Percentiles rank a stretch among this genome's conserved stretches.
phyloP scores from a whole-genome alignment of 2,888 invertebrate species.

The Callyntrura guangdongensis region DNA sequence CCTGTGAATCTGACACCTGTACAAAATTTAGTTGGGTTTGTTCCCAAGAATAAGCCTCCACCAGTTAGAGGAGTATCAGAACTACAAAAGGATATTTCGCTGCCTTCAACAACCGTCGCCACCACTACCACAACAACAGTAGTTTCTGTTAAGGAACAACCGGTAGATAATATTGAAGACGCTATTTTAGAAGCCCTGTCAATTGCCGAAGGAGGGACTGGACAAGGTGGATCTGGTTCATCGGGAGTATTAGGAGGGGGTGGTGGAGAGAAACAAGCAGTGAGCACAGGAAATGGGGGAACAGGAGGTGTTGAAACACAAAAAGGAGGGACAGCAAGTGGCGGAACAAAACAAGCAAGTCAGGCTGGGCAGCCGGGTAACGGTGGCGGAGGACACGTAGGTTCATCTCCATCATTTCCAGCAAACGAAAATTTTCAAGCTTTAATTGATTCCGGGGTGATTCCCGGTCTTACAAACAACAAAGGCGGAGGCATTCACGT shows the following conservation, averaged over 20 bases:
- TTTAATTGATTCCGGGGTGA: slow-evolving; percentile 9
- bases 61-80: background rate
- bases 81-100: too few species aligned
- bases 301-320: too few species aligned
- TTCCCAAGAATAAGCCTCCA: too few species aligned
- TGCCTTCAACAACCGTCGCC: background rate
- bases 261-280: too few species aligned
- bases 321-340: too few species aligned
- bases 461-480: slow-evolving; percentile 8
- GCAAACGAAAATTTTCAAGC: background rate
- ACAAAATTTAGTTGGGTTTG: slow-evolving; percentile 13
- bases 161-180: slow-evolving; percentile 70
- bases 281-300: too few species aligned
- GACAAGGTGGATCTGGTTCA: background rate
- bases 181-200: slow-evolving; percentile 71
- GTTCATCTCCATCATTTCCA: background rate
- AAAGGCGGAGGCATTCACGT: slow-evolving; percentile 16
- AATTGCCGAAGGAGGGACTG: slow-evolving; percentile 42
- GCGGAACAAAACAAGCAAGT: too few species aligned
- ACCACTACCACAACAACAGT: slow-evolving; percentile 27
- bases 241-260: background rate
- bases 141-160: background rate
- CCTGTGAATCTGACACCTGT: background rate
- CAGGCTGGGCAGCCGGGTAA: too few species aligned
- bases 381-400: too few species aligned